Conservation (phyloP, 2,113 vertebrate species). For the Ochotona princeps region DNA sequence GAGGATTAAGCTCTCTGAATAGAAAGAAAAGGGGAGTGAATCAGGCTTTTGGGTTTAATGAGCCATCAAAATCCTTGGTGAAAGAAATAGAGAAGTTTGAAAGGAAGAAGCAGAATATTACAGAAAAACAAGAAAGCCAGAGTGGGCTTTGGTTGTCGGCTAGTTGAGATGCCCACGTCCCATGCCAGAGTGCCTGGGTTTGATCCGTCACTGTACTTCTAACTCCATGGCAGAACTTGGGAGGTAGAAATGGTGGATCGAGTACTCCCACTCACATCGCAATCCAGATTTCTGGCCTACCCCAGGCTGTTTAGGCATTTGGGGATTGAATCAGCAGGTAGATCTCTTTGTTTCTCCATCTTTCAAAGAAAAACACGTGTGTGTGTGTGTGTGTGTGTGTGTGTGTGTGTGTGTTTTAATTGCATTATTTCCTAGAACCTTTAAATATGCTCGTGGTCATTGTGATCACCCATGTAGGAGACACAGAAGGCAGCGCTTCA, state of each 20-base stretch:
- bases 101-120: background rate
- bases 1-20: background rate
- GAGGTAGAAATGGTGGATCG: too few species aligned
- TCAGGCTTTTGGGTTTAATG: constrained; percentile 7
- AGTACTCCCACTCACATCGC: too few species aligned
- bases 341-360: too few species aligned
- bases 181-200: too few species aligned
- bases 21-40: constrained; percentile 24
- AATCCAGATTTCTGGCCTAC: too few species aligned
- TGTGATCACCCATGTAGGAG: background rate
- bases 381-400: background rate
- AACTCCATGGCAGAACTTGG: too few species aligned
- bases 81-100: constrained; percentile 22
- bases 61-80: background rate
- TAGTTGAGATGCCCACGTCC: too few species aligned
- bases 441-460: background rate
- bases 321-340: too few species aligned
- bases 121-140: constrained; percentile 24
- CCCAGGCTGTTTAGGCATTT: too few species aligned
- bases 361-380: background rate
- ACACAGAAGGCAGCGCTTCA: constrained; percentile 4
- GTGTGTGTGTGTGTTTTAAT: background rate
- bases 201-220: too few species aligned
- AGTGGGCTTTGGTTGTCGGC: background rate
- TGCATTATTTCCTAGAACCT: constrained; percentile 1